These are phyloP conservation scores for Oegoconia quadripuncta DNA, from an alignment of 2,888 invertebrate species.

Conservation along the genomic window DNA sequence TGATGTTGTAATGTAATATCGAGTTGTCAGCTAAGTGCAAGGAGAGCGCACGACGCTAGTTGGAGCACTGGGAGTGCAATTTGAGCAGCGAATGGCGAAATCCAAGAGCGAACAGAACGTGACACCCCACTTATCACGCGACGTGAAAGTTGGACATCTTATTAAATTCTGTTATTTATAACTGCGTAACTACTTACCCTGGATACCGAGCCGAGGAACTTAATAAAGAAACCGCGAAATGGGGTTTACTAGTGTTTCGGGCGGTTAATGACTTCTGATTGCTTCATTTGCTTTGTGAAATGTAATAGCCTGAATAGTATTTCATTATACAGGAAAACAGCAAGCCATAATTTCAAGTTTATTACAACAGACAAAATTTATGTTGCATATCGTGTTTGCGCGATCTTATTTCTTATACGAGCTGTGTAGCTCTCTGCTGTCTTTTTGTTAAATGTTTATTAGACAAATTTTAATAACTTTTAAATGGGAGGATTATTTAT, in stretches of 20 bases:
- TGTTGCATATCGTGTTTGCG: background rate
- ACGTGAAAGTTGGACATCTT: constrained; percentile 67
- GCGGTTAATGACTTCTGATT: constrained; percentile 16
- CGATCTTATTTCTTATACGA: constrained; percentile 9
- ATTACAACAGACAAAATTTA: constrained; percentile 4
- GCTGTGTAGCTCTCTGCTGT: background rate
- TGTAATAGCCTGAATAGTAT: constrained; percentile 11
- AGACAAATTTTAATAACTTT: too few species aligned
- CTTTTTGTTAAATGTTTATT: background rate
- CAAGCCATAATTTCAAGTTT: constrained; percentile 6
- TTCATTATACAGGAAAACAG: constrained; percentile 13
- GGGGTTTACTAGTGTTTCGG: constrained; percentile 11
- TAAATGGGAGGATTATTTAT: too few species aligned
- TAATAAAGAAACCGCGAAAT: constrained; percentile 18
- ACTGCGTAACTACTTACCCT: constrained; percentile 35
- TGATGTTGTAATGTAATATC: constrained; percentile 35
- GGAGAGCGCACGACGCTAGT: constrained; percentile 41
- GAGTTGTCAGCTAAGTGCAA: constrained; percentile 41
- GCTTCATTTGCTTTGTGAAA: constrained; percentile 18
- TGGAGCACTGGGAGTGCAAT: constrained; percentile 46
- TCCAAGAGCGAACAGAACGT: constrained; percentile 66
- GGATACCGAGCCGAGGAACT: constrained; percentile 23
- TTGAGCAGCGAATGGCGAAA: constrained; percentile 66
- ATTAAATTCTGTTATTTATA: constrained; percentile 66
- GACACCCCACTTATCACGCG: constrained; percentile 70